Evolutionary conservation across 2,888 invertebrate genomes (phyloP).

Genomic region (Cryptophagus acutangulus): DNA sequence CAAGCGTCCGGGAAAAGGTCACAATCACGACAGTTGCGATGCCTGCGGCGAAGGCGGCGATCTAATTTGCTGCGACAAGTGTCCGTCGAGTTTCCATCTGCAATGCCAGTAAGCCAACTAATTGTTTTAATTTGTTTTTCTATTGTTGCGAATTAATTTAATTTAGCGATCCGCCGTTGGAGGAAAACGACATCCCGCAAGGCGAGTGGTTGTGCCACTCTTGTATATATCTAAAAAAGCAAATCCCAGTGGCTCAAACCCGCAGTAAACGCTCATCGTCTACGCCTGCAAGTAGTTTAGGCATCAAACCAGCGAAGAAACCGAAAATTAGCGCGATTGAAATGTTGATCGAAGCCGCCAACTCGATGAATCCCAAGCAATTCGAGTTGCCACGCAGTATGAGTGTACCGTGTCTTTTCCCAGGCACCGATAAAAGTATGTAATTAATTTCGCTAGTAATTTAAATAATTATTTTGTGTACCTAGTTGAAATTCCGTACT

Average conservation of each 20-base stretch:
- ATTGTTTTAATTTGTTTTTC: conserved; percentile 6
- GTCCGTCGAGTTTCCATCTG: conserved; percentile 93
- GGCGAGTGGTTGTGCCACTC: conserved; percentile 91
- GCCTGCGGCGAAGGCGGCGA: conserved; percentile 93
- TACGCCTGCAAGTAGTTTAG: conserved; percentile 26
- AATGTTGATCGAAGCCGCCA: conserved; percentile 75
- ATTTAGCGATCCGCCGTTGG: conserved; percentile 84
- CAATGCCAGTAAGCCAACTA: conserved; percentile 79
- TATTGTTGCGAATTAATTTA: conserved; percentile 4
- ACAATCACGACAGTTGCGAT: conserved; percentile 91
- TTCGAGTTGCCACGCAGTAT: conserved; percentile 83
- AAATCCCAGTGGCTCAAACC: conserved; percentile 27
- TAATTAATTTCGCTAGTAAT: conserved; percentile 24
- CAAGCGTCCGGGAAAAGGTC: conserved; percentile 80
- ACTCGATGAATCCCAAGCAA: conserved; percentile 81
- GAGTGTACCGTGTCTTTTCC: conserved; percentile 69
- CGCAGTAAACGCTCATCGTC: conserved; percentile 39
- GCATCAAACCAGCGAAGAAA: conserved; percentile 42
- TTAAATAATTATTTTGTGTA: conserved; percentile 14
- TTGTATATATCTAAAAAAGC: conserved; percentile 57
- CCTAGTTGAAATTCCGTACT: conserved; percentile 37
- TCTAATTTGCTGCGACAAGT: conserved; percentile 91
- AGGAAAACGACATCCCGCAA: conserved; percentile 80
- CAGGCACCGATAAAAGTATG: conserved; percentile 74
- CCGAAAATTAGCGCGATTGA: conserved; percentile 63